Base-by-base conservation (phyloP, 2,113 vertebrate species). In the Mobula birostris region DNA sequence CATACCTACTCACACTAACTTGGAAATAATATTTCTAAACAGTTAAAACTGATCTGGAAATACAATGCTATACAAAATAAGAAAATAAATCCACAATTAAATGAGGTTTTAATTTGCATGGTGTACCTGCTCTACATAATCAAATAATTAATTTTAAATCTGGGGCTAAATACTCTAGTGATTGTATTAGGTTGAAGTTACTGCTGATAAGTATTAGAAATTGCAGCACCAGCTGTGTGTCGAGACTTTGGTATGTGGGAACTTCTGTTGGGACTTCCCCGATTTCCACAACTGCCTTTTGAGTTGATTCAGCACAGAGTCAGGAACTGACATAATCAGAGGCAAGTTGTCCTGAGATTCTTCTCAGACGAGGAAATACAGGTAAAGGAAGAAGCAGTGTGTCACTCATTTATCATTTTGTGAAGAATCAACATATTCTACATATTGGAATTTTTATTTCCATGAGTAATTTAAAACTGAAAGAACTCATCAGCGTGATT, bases 11-110 rank as follows among this genome's bases (percentile, higher is more conserved):
- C 61, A 21, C 21, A 58, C n/a, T 91, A n/a, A 91, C 70, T 36
- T 21, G n/a, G 9, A 36, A 91, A 91, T 70, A 83, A 15, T 68
- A 91, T 17, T 21, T 36, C 61, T 68, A 14, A 91, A 68, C 19
- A 70, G 68, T 17, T 91, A n/a, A n/a, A 36, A 1, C 2, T 88
- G 63, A 40, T 85, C 82, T 85, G 48, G 24, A 85, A 85, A 85
- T 48, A 85, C 56, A 85, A 85, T 91, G 63, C 63, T 91, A 5
- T 91, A 24, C 63, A 68, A 68, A 91, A 91, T 19, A 88, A 63
- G 78, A 68, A 91, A 68, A 32, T 32, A 58, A 48, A 63, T 88
- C 85, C 19, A 61, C 61, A 66, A 24, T 80, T 63, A 88, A 88
- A 66, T 88, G 2, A 63, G 24, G 12, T 80, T 88, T 68, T 15